Percentiles rank a stretch among this genome's conserved stretches.
Evolutionary conservation across 2,797 vertebrate species (phyloP).

Genomic region (Alca torda): DNA sequence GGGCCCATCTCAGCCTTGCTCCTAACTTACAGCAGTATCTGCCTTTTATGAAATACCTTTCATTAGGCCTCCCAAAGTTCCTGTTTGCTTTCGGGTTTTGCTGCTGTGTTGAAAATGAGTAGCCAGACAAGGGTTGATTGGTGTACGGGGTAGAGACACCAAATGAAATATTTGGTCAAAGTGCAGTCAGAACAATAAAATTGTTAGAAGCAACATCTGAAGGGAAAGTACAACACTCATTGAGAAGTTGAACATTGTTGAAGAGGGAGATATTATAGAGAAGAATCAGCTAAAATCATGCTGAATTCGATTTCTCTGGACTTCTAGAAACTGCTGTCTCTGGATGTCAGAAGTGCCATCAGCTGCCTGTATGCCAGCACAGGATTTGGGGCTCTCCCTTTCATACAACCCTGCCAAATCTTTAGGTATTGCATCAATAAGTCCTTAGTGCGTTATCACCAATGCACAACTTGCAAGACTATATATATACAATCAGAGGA

Average conservation of each 20-base stretch:
- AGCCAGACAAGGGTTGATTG: fast-evolving
- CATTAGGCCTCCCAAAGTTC: neutral
- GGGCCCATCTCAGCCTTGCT: fast-evolving
- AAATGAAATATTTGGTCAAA: no score
- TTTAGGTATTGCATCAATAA: neutral
- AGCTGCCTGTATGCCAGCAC: neutral
- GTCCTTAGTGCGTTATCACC: neutral
- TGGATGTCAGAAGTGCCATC: neutral
- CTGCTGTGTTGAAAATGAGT: neutral
- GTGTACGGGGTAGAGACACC: fast-evolving
- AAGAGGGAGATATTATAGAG: neutral
- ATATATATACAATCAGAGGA: neutral
- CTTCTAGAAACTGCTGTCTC: neutral
- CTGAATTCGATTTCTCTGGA: neutral
- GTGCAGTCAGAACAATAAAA: neutral
- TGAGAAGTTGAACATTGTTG: neutral
- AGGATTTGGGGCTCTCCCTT: neutral
- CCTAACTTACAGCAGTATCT: neutral
- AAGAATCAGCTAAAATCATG: neutral
- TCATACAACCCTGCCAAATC: neutral
- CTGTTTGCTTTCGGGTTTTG: neutral
- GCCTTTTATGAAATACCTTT: neutral
- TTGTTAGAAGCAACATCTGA: neutral
- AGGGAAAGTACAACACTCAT: neutral
- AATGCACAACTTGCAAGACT: neutral